Base-by-base conservation (phyloP, 1,140 invertebrate species). In the Drosophila pachea region DNA sequence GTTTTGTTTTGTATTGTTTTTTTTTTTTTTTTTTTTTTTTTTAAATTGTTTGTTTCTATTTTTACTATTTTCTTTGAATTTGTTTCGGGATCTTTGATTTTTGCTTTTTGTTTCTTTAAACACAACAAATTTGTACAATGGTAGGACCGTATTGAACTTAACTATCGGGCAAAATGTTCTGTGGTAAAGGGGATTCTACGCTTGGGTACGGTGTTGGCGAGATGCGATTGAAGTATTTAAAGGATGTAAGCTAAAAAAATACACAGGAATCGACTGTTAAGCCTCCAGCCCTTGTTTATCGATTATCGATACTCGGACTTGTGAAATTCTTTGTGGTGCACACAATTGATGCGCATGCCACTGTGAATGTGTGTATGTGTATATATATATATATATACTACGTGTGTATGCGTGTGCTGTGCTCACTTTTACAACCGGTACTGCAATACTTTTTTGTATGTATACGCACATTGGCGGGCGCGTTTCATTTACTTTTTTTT, bases 61-160 rank as follows among this genome's bases (percentile, higher is more conserved):
- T 42, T 54, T 48, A 42, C 49, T 50, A 38, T 54, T 48, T 55
- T 48, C 32, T 54, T 43, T 49, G 38, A 43, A 43, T 58, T 68
- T 40, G 22, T 42, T 7, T 56, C 8, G 54, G 11, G n/a, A n/a
- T n/a, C n/a, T 62, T 49, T 16, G 22, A 42, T 47, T 6, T 47
- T 61, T 33, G 22, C 45, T 45, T 0, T 31, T 40, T 45, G 43
- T 43, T 53, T 35, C 64, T 71, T 14, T 68, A 77, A 79, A 73
- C 63, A 82, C 78, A 77, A 82, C 74, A 81, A 76, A 82, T 61
- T n/a, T 36, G 14, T 53, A 65, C 31, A 66, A 71, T 42, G 36
- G 36, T 40, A 54, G 38, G 14, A 32, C 38, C 14, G 38, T 31
- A 49, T 33, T 14, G 31, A 45, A n/a, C n/a, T n/a, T 9, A 69